A percentile compares a stretch with the other conserved stretches of the same genome.
phyloP scores from a whole-genome alignment of 2,113 vertebrate genomes.

The Pelvicachromis taeniatus region DNA sequence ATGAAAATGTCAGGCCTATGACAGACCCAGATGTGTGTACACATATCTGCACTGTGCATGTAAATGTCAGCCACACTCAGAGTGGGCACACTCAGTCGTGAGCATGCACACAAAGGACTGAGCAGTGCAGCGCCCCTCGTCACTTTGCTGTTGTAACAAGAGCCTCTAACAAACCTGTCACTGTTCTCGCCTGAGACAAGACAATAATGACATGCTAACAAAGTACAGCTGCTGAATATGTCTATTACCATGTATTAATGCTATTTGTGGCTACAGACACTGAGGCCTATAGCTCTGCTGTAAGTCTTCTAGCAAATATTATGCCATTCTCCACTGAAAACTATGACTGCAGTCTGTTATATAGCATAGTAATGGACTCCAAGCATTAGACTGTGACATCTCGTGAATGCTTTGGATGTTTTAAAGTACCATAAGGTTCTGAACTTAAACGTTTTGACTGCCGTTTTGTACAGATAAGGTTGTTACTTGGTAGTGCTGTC shows the following conservation, averaged over 20 bases:
- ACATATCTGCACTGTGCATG: not conserved
- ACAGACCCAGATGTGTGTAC: constrained; percentile 12
- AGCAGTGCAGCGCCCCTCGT: not conserved
- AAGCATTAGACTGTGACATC: not conserved
- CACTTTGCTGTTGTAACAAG: constrained; percentile 19
- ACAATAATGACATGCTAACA: constrained; percentile 31
- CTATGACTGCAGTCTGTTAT: not conserved
- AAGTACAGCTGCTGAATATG: not conserved
- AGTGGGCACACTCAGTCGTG: not conserved
- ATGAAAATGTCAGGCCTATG: constrained; percentile 58
- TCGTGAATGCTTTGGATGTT: not conserved
- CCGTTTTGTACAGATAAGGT: not conserved
- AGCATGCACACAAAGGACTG: not conserved
- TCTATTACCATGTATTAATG: constrained; percentile 9
- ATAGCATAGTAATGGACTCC: not conserved
- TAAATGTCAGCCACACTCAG: constrained; percentile 37
- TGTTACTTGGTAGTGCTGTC: not conserved
- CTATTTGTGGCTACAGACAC: not conserved
- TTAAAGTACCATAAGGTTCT: not conserved
- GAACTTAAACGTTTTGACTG: not conserved
- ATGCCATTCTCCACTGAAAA: not conserved
- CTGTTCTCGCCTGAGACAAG: not conserved
- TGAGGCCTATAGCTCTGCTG: not conserved
- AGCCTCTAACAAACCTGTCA: constrained; percentile 18
- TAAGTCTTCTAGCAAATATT: not conserved